phyloP scores from a whole-genome alignment of 2,888 invertebrate genomes.

The Peribatodes rhomboidaria region DNA sequence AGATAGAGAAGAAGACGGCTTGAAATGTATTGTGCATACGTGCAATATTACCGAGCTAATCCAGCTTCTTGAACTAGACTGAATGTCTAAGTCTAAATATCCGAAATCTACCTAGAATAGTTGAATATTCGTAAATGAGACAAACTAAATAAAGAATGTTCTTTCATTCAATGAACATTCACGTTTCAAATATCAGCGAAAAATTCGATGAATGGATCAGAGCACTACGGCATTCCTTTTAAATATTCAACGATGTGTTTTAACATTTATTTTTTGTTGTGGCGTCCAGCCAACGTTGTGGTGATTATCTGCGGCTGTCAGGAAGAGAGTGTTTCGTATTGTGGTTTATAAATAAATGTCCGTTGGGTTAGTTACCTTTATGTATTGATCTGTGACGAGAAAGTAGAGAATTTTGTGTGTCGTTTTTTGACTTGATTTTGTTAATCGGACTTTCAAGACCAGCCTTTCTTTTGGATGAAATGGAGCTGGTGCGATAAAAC shows the following conservation, averaged over 20 bases:
- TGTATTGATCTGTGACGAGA: constrained; percentile 6
- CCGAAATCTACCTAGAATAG: no score
- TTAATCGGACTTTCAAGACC: no score
- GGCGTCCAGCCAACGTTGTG: constrained; percentile 41
- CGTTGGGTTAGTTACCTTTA: constrained; percentile 33
- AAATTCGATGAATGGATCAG: background rate
- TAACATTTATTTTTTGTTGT: constrained; percentile 40
- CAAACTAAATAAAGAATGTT: no score
- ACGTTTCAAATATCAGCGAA: background rate
- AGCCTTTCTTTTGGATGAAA: no score
- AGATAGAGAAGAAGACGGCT: no score
- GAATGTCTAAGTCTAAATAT: no score
- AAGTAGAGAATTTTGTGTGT: background rate
- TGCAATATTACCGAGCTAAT: no score
- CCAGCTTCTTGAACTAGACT: no score
- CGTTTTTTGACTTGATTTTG: background rate
- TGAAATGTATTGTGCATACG: no score
- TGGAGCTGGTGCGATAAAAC: no score
- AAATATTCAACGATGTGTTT: constrained; percentile 16
- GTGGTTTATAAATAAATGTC: constrained; percentile 46
- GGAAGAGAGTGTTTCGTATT: constrained; percentile 45
- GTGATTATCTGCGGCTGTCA: constrained; percentile 43
- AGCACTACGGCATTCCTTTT: background rate
- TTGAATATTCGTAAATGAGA: no score
- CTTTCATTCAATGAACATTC: no score